A percentile compares a stretch with the other conserved stretches of the same genome.
phyloP scores from a whole-genome alignment of 2,888 invertebrate species.

The Lepas anatifera region DNA sequence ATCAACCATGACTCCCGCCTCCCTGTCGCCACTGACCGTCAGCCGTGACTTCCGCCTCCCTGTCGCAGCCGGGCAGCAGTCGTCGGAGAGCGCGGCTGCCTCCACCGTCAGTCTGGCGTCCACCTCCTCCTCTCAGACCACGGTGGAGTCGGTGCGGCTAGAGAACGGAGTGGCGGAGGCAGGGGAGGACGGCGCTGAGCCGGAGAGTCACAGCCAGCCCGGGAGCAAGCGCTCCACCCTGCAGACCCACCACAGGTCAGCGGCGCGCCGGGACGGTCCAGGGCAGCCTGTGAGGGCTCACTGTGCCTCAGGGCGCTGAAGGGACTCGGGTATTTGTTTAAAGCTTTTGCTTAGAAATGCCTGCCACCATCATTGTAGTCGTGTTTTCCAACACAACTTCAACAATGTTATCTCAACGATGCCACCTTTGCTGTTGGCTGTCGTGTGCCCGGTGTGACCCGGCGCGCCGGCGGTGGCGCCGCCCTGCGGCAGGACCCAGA shows the following conservation, averaged over 20 bases:
- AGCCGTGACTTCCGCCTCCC: background rate
- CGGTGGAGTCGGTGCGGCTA: background rate
- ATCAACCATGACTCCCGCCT: too few relatives aligned
- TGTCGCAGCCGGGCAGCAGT: background rate
- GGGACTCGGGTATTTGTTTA: too few relatives aligned
- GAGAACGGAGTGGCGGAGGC: background rate
- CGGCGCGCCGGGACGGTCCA: constrained; percentile 17
- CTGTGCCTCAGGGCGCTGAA: too few relatives aligned
- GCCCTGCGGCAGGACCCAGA: background rate
- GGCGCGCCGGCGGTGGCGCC: too few relatives aligned
- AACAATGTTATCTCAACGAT: too few relatives aligned
- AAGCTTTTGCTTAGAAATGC: too few relatives aligned
- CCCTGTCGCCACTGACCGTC: too few relatives aligned
- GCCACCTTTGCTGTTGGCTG: too few relatives aligned
- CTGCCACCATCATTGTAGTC: too few relatives aligned
- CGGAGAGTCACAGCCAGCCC: background rate
- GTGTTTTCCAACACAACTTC: too few relatives aligned
- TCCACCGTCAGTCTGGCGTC: constrained; percentile 6
- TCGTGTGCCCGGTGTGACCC: too few relatives aligned
- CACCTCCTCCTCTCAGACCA: background rate
- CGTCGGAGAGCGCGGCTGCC: background rate
- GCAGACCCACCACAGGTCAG: constrained; percentile 6
- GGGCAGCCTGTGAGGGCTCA: constrained; percentile 11
- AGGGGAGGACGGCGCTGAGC: background rate
- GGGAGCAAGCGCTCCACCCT: constrained; percentile 6